phyloP scores from a whole-genome alignment of 1,140 invertebrate genomes.

The Eurosta solidaginis region DNA sequence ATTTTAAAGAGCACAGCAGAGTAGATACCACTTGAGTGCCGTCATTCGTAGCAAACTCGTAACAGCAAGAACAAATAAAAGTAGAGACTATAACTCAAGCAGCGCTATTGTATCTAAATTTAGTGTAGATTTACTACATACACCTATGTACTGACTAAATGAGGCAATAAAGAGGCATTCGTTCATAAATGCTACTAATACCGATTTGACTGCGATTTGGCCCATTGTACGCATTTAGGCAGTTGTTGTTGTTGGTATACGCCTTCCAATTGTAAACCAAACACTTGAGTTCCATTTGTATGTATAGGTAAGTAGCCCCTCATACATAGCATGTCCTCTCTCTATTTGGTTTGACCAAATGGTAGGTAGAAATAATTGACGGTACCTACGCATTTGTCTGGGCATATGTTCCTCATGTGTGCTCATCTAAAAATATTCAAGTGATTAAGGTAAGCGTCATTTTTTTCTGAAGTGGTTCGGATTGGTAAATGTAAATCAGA shows the following conservation, averaged over 20 bases:
- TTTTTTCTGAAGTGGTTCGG: background rate
- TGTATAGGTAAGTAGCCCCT: background rate
- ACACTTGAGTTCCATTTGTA: background rate
- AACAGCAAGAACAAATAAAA: background rate
- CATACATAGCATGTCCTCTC: background rate
- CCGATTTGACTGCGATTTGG: background rate
- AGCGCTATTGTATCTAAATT: background rate
- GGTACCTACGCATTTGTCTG: background rate
- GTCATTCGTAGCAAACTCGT: background rate
- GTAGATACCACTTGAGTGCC: background rate
- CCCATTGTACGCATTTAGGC: background rate
- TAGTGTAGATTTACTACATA: too few species aligned
- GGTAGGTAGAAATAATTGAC: background rate
- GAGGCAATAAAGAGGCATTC: background rate
- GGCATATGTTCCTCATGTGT: conserved; percentile 1
- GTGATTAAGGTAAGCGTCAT: background rate
- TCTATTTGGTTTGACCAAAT: background rate
- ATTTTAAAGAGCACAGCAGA: background rate
- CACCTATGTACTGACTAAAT: too few species aligned
- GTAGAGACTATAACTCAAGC: background rate
- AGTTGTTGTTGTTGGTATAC: conserved; percentile 3
- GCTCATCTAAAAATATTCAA: background rate
- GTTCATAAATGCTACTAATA: background rate
- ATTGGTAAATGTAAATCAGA: background rate
- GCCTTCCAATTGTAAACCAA: background rate